Conservation (phyloP, 2,888 invertebrate genomes). For the Pantelozetes paolii region DNA sequence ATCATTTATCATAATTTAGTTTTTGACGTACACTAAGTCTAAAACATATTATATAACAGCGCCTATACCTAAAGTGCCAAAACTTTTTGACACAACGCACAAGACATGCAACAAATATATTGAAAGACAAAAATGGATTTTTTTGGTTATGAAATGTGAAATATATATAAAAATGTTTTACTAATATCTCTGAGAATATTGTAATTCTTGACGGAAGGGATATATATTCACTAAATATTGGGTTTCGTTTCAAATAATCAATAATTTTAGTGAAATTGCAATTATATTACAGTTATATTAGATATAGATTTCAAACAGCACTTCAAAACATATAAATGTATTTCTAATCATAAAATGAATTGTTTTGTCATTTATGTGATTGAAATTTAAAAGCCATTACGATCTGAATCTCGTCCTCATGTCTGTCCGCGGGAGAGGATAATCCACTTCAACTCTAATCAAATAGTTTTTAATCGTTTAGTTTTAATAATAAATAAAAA, state of each 20-base stretch:
- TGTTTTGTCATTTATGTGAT: too few species aligned
- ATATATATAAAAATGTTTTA: background rate
- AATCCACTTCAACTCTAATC: too few species aligned
- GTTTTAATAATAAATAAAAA: too few species aligned
- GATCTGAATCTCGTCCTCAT: too few species aligned
- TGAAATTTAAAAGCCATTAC: too few species aligned
- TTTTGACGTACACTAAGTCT: background rate
- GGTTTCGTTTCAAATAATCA: background rate
- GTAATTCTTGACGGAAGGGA: background rate
- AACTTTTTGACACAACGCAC: background rate
- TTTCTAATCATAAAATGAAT: background rate
- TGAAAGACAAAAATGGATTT: background rate
- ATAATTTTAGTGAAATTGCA: background rate
- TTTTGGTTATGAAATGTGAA: too few species aligned
- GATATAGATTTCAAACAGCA: conserved; percentile 16
- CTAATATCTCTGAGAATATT: background rate
- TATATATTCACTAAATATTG: background rate
- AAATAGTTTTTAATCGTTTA: too few species aligned
- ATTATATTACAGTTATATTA: background rate
- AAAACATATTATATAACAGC: conserved; percentile 8
- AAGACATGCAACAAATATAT: conserved; percentile 28
- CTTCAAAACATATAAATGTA: background rate
- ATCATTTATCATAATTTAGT: conserved; percentile 34
- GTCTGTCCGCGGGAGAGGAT: too few species aligned
- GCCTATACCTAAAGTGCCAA: background rate